These are phyloP conservation scores for Carlito syrichta DNA, from an alignment of 2,113 vertebrate genomes.

Conservation along the genomic window DNA sequence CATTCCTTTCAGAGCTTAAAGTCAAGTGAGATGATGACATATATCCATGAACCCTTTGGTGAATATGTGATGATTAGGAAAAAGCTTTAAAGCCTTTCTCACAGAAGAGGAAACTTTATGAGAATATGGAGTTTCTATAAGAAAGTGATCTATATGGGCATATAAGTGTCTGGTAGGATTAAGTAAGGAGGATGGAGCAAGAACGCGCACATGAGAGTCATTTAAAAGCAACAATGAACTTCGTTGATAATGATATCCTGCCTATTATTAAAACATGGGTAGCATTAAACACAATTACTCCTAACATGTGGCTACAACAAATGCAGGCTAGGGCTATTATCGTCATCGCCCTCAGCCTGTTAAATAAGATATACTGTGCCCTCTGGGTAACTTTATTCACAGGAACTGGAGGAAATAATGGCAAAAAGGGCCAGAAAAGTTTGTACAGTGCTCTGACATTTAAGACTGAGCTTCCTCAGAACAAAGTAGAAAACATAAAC, in stretches of 20 bases:
- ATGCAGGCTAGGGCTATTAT: neutral
- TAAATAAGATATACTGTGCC: constrained; percentile 26
- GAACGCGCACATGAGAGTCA: constrained; percentile 13
- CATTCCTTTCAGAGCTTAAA: constrained; percentile 26
- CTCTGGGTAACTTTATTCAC: neutral
- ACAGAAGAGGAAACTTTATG: constrained; percentile 43
- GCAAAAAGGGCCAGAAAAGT: neutral
- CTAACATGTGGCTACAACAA: constrained; percentile 22
- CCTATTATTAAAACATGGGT: constrained; percentile 51
- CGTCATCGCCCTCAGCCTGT: neutral
- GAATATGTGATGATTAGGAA: neutral
- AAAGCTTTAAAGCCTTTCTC: constrained; percentile 18
- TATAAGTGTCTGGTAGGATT: constrained; percentile 44
- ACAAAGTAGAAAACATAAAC: neutral
- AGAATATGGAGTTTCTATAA: constrained; percentile 34
- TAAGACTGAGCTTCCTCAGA: neutral
- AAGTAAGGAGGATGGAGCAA: neutral
- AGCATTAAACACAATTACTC: constrained; percentile 43
- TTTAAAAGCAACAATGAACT: constrained; percentile 40
- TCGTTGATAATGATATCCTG: neutral
- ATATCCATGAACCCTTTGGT: constrained; percentile 45
- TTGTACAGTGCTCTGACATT: neutral
- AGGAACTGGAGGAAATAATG: neutral
- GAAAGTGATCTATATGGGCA: constrained; percentile 38
- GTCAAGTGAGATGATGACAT: constrained; percentile 48